These are phyloP conservation scores for Rhadina sibilatrix DNA, from an alignment of 2,113 vertebrate species.

Conservation along the genomic window DNA sequence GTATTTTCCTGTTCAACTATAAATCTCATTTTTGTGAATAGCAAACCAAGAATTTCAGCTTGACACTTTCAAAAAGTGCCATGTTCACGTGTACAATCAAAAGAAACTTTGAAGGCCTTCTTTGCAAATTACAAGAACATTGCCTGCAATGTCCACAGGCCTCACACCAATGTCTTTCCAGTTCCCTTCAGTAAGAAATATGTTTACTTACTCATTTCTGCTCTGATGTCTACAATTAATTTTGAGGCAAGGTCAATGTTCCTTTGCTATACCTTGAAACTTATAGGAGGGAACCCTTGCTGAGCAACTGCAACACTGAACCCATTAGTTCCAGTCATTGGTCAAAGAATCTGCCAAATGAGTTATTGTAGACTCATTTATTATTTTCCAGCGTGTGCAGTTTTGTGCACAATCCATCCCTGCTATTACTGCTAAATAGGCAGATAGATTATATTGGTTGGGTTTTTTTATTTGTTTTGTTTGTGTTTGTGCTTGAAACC, in stretches of 20 bases:
- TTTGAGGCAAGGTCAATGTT: neutral
- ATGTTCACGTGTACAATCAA: neutral
- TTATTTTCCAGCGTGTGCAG: neutral
- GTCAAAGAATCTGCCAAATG: slow-evolving; percentile 8
- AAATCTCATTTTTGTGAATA: neutral
- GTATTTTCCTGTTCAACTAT: neutral
- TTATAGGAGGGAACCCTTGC: neutral
- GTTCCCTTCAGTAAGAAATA: neutral
- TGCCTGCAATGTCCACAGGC: neutral
- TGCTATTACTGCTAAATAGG: neutral
- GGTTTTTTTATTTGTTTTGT: neutral
- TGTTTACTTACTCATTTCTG: neutral
- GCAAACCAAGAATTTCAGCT: neutral
- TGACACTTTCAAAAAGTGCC: neutral
- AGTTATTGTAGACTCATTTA: slow-evolving; percentile 5
- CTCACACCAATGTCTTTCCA: neutral
- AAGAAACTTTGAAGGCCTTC: neutral
- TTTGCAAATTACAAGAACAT: neutral
- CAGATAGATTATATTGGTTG: neutral
- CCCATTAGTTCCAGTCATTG: neutral
- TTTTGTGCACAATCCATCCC: neutral
- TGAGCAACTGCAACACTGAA: neutral
- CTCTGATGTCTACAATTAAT: neutral
- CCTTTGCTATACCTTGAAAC: slow-evolving; percentile 3
- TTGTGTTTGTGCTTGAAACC: neutral